Percentiles rank a stretch among this genome's conserved stretches.
These are phyloP conservation scores for Uloborus diversus DNA, from an alignment of 1,140 invertebrate genomes.

Conservation along the genomic window DNA sequence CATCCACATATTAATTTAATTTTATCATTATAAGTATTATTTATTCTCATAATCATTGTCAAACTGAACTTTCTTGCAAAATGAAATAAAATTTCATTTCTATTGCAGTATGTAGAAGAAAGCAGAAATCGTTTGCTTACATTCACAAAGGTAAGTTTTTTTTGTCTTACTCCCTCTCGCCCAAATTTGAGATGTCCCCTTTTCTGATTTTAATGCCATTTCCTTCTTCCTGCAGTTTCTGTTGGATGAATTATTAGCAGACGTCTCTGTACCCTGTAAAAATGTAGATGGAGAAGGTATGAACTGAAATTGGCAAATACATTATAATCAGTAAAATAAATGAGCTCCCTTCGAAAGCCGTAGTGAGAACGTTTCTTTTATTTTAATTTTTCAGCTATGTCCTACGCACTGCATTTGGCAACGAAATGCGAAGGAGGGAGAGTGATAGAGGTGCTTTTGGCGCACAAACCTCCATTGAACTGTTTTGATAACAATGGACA, in stretches of 20 bases:
- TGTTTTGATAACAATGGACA: conserved; percentile 60
- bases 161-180: too few species aligned
- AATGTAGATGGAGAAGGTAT: conserved; percentile 41
- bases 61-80: too few species aligned
- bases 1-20: too few species aligned
- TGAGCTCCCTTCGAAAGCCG: background rate
- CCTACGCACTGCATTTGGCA: conserved; percentile 63
- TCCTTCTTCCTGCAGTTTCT: conserved; percentile 61
- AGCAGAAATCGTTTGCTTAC: conserved; percentile 45
- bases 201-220: conserved; percentile 4
- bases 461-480: conserved; percentile 63
- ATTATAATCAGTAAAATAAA: background rate
- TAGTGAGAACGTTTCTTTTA: too few species aligned
- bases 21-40: background rate
- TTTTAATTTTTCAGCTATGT: conserved; percentile 61
- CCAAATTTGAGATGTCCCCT: background rate
- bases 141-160: conserved; percentile 56
- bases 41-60: too few species aligned
- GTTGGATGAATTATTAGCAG: conserved; percentile 62
- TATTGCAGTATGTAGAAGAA: conserved; percentile 50
- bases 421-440: conserved; percentile 58
- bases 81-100: too few species aligned
- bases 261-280: conserved; percentile 60
- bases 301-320: background rate
- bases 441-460: conserved; percentile 62